Evolutionary conservation across 2,113 vertebrate species (phyloP).

Genomic region (Corvus moneduloides): DNA sequence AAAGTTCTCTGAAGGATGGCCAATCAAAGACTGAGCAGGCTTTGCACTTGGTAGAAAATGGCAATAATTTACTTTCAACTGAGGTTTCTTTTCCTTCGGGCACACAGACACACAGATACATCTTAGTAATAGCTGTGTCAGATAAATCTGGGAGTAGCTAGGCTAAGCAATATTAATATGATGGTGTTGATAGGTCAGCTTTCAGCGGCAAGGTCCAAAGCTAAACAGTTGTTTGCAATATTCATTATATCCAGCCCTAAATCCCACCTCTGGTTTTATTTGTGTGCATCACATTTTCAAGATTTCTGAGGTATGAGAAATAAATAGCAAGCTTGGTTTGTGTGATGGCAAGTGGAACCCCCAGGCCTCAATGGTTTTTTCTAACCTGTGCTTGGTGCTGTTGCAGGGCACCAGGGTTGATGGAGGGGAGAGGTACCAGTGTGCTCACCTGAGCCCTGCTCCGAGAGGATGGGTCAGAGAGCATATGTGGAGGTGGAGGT

Average conservation of each 20-base stretch:
- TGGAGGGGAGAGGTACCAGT: neutral
- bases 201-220: neutral
- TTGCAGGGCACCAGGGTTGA: neutral
- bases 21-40: neutral
- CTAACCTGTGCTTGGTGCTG: neutral
- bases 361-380: neutral
- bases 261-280: neutral
- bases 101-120: neutral
- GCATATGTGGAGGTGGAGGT: neutral
- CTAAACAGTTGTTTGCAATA: neutral
- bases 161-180: neutral
- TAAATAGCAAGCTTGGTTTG: neutral
- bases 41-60: neutral
- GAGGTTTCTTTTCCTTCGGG: neutral
- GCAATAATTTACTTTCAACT: neutral
- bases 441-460: neutral
- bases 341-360: neutral
- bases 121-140: neutral
- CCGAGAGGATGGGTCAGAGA: neutral
- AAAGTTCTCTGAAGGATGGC: constrained; percentile 18
- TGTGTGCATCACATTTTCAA: neutral
- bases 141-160: neutral
- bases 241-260: neutral
- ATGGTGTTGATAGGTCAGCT: neutral
- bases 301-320: neutral